Percentiles rank a stretch among this genome's conserved stretches.
Conservation (phyloP, 53 echinoderm and acorn worm species). For the Paracentrotus lividus region DNA sequence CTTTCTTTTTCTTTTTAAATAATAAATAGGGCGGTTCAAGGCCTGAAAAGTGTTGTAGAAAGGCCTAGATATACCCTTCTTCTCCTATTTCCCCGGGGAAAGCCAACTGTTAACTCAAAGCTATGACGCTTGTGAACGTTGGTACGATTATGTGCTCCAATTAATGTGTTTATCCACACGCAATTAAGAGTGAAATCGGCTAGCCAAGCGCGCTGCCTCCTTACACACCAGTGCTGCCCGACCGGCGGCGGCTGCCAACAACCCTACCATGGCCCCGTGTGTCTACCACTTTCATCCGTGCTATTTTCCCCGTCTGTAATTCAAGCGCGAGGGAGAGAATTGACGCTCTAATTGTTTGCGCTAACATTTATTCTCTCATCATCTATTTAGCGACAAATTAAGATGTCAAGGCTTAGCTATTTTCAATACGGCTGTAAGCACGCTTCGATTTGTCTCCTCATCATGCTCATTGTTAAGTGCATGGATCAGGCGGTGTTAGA, state of each 20-base stretch:
- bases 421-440: slow-evolving; percentile 35
- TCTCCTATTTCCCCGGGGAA: not conserved
- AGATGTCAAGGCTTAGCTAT: slow-evolving; percentile 57
- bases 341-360: slow-evolving; percentile 60
- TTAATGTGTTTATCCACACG: slow-evolving; percentile 65
- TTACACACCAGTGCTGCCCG: not conserved
- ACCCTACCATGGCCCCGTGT: not conserved
- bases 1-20: not conserved
- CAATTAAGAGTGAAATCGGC: slow-evolving; percentile 41
- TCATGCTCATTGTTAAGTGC: not conserved
- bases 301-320: slow-evolving; percentile 1
- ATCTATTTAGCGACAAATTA: slow-evolving; percentile 56
- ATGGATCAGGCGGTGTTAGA: not conserved
- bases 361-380: slow-evolving; percentile 69
- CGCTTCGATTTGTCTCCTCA: not conserved
- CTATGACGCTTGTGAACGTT: slow-evolving; percentile 37
- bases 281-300: not conserved
- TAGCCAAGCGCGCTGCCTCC: slow-evolving; percentile 2
- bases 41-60: not conserved
- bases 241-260: slow-evolving; percentile 9
- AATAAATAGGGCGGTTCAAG: slow-evolving; percentile 32
- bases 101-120: slow-evolving; percentile 57
- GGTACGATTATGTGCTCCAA: slow-evolving; percentile 62
- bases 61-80: not conserved
- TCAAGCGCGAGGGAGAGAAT: not conserved